These are phyloP conservation scores for Chlorops oryzae DNA, from an alignment of 1,140 invertebrate genomes.

Conservation along the genomic window DNA sequence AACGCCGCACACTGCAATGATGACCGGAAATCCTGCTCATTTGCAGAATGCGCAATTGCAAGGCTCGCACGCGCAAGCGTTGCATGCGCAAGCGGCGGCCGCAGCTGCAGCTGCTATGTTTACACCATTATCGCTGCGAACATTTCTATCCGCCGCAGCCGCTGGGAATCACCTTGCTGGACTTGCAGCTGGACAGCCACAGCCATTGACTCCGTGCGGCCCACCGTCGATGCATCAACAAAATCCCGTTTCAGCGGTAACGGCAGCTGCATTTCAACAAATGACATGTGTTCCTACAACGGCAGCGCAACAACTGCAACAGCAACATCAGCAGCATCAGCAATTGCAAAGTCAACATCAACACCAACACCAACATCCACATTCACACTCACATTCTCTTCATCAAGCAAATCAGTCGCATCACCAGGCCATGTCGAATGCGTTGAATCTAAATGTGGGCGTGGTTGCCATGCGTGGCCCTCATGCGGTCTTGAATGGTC, in stretches of 20 bases:
- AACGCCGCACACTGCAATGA: too few relatives aligned
- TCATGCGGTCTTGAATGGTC: not conserved
- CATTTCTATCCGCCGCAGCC: constrained; percentile 14
- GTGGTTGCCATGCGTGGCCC: constrained; percentile 17
- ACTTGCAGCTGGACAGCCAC: constrained; percentile 5
- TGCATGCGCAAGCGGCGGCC: too few relatives aligned
- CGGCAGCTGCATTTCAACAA: constrained; percentile 5
- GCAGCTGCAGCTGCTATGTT: constrained; percentile 18
- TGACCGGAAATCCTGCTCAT: too few relatives aligned
- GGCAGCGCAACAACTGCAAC: not conserved
- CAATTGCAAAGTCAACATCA: constrained; percentile 6
- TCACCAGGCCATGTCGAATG: constrained; percentile 12
- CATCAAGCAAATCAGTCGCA: constrained; percentile 17
- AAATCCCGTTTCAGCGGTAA: not conserved
- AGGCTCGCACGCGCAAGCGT: too few relatives aligned
- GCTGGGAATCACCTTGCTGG: constrained; percentile 1
- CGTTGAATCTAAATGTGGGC: constrained; percentile 20
- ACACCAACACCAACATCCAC: not conserved
- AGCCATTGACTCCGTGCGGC: not conserved
- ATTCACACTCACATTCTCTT: too few relatives aligned
- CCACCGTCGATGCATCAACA: constrained; percentile 1
- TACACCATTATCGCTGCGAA: constrained; percentile 16
- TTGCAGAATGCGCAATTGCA: too few relatives aligned
- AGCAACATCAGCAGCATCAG: constrained; percentile 11
- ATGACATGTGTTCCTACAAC: not conserved